Conservation (phyloP, 2,113 vertebrate species). For the Chionodraco myersi region DNA sequence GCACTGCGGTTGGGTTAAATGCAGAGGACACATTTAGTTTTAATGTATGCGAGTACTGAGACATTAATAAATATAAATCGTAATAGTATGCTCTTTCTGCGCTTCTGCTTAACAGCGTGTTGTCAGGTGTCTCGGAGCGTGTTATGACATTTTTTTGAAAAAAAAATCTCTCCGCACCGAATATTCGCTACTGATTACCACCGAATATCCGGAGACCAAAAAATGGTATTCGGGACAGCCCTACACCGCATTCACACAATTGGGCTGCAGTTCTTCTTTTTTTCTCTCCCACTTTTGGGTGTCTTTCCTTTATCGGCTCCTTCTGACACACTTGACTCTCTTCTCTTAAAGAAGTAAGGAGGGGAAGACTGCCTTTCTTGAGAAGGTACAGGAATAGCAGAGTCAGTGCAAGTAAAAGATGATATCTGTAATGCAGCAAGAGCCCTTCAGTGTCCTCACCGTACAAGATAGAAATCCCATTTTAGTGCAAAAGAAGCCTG, state of each 20-base stretch:
- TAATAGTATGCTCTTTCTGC: too few species aligned
- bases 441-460: conserved; percentile 4
- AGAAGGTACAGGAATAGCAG: conserved; percentile 7
- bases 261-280: conserved; percentile 35
- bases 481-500: not conserved
- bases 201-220: too few species aligned
- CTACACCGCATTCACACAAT: conserved; percentile 35
- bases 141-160: too few species aligned
- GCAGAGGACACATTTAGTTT: too few species aligned
- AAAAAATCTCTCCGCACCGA: too few species aligned
- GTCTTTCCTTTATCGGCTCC: conserved; percentile 26
- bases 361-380: not conserved
- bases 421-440: conserved; percentile 16
- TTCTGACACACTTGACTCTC: conserved; percentile 38
- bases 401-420: conserved; percentile 22
- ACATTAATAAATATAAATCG: too few species aligned
- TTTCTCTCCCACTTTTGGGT: conserved; percentile 25
- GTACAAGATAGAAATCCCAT: not conserved
- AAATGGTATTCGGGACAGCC: too few species aligned
- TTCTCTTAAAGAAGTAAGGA: conserved; percentile 10
- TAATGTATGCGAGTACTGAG: too few species aligned
- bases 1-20: too few species aligned
- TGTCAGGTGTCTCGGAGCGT: too few species aligned
- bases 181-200: too few species aligned
- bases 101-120: too few species aligned